Evolutionary conservation across 2,888 invertebrate genomes (phyloP), one percentile per base, ranked within the genome.

Genomic region (Acleris sparsana): DNA sequence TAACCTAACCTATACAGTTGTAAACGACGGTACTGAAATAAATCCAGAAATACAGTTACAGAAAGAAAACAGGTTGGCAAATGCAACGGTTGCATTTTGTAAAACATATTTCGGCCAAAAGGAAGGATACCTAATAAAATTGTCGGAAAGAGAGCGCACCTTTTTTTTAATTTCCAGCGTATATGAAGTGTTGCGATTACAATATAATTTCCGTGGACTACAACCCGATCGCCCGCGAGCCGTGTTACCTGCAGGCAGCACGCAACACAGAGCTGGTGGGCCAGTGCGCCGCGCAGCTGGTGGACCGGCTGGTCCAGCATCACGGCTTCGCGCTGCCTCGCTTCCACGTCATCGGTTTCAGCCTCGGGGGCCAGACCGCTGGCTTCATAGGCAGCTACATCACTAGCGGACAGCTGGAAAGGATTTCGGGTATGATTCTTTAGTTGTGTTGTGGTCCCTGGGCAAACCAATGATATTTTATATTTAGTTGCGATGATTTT

Each of bases 181-280:
- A 94, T 72, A 82, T 95, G 73, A 71, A 93, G 67, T 83, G 89
- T 63, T 93, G 91, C 55, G 83, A 94, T 71, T 94, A 94, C 78
- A 95, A 95, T 73, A 85, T 95, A 0, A 93, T 95, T 58, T 92
- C 94, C 1, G 84, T 95, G 0, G 95, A 95, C 79, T 95, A 94
- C 83, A 91, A 91, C 9, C 93, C 93, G 0, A 80, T 95, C 63
- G 94, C 93, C 0, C 80, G 82, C 0, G 89, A 90, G 63, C 94
- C 94, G 0, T 95, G 95, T 78, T 95, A 95, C 74, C 18, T 93
- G 1, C 83, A 93, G 57, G 94, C 95, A 0, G 94, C 94, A 0
- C 77, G 79, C 43, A 95, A 95, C 78, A 91, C 94, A 0, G 93
- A 93, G 20, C 75, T 94, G 11, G 94, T 94, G 0, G 94, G 94